A percentile compares a stretch with the other conserved stretches of the same genome.
These are phyloP conservation scores for Trinectes maculatus DNA, from an alignment of 2,113 vertebrate genomes.

Conservation along the genomic window DNA sequence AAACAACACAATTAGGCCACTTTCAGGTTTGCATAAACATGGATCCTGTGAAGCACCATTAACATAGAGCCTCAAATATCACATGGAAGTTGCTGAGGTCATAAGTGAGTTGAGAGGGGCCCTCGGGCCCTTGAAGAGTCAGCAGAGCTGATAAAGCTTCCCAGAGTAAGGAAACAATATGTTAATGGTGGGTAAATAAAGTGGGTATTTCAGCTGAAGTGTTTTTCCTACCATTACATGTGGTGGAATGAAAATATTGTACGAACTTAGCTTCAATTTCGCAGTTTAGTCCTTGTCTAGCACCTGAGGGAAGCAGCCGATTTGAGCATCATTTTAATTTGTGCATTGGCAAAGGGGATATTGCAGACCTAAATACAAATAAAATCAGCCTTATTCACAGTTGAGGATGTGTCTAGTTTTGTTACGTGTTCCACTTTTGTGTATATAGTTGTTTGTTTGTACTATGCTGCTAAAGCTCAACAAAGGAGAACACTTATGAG, in stretches of 20 bases:
- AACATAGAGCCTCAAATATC: slow-evolving; percentile 1
- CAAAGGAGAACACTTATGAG: slow-evolving; percentile 2
- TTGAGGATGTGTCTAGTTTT: slow-evolving; percentile 12
- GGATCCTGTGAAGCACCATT: neutral
- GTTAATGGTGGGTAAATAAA: slow-evolving; percentile 1
- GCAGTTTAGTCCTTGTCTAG: slow-evolving; percentile 11
- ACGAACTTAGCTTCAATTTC: neutral
- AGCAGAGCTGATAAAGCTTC: neutral
- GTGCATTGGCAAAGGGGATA: neutral
- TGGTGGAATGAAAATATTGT: neutral
- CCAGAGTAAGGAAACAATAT: neutral
- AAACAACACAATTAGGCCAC: neutral
- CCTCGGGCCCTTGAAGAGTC: neutral
- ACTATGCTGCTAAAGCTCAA: neutral
- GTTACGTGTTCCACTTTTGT: slow-evolving; percentile 16
- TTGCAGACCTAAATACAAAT: slow-evolving; percentile 17
- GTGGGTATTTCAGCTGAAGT: neutral
- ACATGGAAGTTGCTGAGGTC: slow-evolving; percentile 11
- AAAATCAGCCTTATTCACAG: slow-evolving; percentile 13
- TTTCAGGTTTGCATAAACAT: neutral
- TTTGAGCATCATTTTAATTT: slow-evolving; percentile 30
- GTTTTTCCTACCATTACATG: slow-evolving; percentile 6
- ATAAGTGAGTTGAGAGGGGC: slow-evolving; percentile 7
- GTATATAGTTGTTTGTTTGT: slow-evolving; percentile 35
- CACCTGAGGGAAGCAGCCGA: slow-evolving; percentile 11